phyloP scores from a whole-genome alignment of 2,113 vertebrate genomes.

The Oceanites oceanicus region DNA sequence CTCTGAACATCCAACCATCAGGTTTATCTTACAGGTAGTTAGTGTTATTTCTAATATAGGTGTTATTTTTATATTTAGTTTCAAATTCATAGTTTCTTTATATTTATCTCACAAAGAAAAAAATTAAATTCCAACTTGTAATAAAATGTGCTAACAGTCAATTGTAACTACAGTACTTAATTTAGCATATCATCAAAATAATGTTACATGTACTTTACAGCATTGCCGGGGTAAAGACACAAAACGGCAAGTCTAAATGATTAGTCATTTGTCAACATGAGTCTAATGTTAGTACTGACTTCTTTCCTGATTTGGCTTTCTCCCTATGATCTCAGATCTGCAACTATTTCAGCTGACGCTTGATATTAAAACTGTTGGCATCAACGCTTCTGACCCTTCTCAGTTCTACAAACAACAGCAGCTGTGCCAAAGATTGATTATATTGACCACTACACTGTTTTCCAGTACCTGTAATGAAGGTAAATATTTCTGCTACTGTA shows the following conservation, averaged over 20 bases:
- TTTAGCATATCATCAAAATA: background rate
- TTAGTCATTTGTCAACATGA: background rate
- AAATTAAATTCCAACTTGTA: background rate
- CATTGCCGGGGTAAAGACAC: background rate
- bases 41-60: background rate
- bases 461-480: background rate
- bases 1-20: background rate
- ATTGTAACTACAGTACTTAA: background rate
- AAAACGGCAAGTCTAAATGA: background rate
- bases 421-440: background rate
- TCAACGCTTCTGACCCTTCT: background rate
- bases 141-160: background rate
- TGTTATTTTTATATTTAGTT: background rate
- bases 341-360: conserved; percentile 36
- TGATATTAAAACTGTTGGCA: conserved; percentile 28
- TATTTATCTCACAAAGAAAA: background rate
- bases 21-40: background rate
- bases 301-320: background rate
- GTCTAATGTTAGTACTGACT: conserved; percentile 34
- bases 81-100: background rate
- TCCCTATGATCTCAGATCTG: conserved; percentile 34
- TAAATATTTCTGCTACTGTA: background rate
- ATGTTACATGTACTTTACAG: background rate
- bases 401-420: background rate
- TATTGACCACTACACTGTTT: background rate